Evolutionary conservation across 1,140 invertebrate genomes (phyloP), one percentile per base, ranked within the genome.

Genomic region (Drosophila navojoa): DNA sequence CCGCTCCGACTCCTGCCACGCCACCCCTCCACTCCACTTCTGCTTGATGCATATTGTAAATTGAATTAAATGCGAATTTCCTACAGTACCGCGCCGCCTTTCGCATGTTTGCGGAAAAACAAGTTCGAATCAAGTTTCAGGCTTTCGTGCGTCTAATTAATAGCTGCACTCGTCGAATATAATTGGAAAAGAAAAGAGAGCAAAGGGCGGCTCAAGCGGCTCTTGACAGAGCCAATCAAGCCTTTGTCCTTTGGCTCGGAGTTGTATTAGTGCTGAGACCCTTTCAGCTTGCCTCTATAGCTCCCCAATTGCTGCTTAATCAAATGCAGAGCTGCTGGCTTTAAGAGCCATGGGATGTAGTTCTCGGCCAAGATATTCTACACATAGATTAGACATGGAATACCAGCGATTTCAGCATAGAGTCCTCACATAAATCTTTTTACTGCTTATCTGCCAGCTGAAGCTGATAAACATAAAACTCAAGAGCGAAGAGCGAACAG

Each of bases 51-150:
- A 81, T 76, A 62, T 25, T 61, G 45, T 55, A 63, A 63, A 85
- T 87, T 87, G 76, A 87, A 89, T 87, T 89, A 87, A 77, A 79
- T 45, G 72, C 69, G 79, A 79, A 72, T 74, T 74, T 81, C 68
- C 60, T 40, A 62, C 54, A 62, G 54, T 53, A 22, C 52, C 71
- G 59, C 62, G 50, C 70, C n/a, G 57, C 59, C 69, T 71, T 42
- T 61, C 50, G 50, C 47, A 11, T 71, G 71, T 77, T 16, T 47
- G 22, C 57, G 57, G 42, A 32, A 59, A 32, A 35, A 55, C 35
- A 42, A 38, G 45, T 27, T 66, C 29, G 11, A 29, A 49, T 52
- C 52, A 60, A 52, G 22, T 64, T 64, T 61, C 29, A 54, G 49
- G 25, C 47, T 38, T 11, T 29, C 35, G 42, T 5, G 29, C 42